These are phyloP conservation scores for Petrolisthes manimaculis DNA, from an alignment of 2,888 invertebrate genomes.

Conservation along the genomic window DNA sequence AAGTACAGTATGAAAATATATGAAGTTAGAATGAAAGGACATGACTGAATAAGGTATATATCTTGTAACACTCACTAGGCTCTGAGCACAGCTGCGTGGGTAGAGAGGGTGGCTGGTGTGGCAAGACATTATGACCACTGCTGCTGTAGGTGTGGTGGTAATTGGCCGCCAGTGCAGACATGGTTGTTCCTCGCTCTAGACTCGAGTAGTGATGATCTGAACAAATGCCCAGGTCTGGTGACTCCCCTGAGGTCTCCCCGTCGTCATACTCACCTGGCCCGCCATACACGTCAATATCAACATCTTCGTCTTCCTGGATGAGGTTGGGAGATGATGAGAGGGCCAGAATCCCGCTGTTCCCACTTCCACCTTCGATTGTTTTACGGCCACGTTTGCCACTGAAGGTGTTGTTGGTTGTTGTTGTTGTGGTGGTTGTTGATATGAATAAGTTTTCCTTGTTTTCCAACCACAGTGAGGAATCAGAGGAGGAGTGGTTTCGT, in stretches of 20 bases:
- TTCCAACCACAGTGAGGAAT: slow-evolving; percentile 42
- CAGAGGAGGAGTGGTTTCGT: neutral
- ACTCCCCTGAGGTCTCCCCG: slow-evolving; percentile 69
- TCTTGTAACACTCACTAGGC: slow-evolving; percentile 50
- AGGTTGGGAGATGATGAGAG: slow-evolving; percentile 11
- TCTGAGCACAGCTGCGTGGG: slow-evolving; percentile 56
- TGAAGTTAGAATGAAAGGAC: neutral
- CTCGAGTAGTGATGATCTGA: slow-evolving; percentile 76
- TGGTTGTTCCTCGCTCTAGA: slow-evolving; percentile 52
- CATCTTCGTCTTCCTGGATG: slow-evolving; percentile 41
- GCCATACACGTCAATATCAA: neutral
- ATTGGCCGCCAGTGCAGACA: slow-evolving; percentile 1
- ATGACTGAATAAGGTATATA: too few species aligned
- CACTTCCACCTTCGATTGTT: neutral
- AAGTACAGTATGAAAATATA: neutral
- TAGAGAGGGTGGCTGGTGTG: slow-evolving; percentile 2
- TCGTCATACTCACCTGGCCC: slow-evolving; percentile 17
- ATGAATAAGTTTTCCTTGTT: slow-evolving; percentile 56
- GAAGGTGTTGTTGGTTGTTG: slow-evolving; percentile 20
- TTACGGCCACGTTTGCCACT: slow-evolving; percentile 33
- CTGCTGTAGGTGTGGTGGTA: slow-evolving; percentile 9
- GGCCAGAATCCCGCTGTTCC: slow-evolving; percentile 9
- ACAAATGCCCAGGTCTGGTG: slow-evolving; percentile 91
- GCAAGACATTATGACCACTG: slow-evolving; percentile 17
- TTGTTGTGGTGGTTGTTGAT: slow-evolving; percentile 33